Evolutionary conservation across 2,113 vertebrate species (phyloP), one percentile per base, ranked within the genome.

Genomic region (Carassius carassius): DNA sequence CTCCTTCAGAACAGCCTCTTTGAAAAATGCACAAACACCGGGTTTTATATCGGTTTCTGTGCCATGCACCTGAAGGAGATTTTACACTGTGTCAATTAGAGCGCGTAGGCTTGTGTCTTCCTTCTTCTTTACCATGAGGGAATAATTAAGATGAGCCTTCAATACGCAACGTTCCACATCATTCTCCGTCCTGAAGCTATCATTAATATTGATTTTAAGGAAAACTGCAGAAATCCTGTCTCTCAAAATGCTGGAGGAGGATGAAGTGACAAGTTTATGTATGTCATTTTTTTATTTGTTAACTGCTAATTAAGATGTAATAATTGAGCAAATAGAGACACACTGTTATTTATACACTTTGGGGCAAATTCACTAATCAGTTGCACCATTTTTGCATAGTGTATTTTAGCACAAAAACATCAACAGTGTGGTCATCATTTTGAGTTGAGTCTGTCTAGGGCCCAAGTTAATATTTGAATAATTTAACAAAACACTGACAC

Each of bases 121-220:
- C 79, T 72, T 82, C 63, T 81, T 75, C 77, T 87, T 41, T 58
- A 86, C 82, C 84, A 85, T 63, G n/a, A 87, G 84, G 56, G 75
- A 72, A 77, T 89, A 90, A 91, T 91, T 89, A 90, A 80, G 70
- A 72, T 16, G 35, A 83, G 85, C 32, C 60, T 85, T 82, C 83
- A 65, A 72, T 88, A 84, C 72, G 81, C 81, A 70, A 83, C 77
- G 58, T 76, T 86, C 85, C 79, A 35, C 63, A 60, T 85, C 75
- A 76, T 78, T 87, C 63, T 69, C 65, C 70, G 73, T 84, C 87
- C 91, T 87, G 32, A 75, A 87, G 89, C 84, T 58, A 86, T 80
- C 65, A 80, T 86, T 89, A 90, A 90, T 90, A 90, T 90, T 86
- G 82, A 87, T 86, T 89, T 77, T 29, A 37, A 78, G 63, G 12